These are phyloP conservation scores for Festucalex cinctus DNA, from an alignment of 2,113 vertebrate genomes.

Conservation along the genomic window DNA sequence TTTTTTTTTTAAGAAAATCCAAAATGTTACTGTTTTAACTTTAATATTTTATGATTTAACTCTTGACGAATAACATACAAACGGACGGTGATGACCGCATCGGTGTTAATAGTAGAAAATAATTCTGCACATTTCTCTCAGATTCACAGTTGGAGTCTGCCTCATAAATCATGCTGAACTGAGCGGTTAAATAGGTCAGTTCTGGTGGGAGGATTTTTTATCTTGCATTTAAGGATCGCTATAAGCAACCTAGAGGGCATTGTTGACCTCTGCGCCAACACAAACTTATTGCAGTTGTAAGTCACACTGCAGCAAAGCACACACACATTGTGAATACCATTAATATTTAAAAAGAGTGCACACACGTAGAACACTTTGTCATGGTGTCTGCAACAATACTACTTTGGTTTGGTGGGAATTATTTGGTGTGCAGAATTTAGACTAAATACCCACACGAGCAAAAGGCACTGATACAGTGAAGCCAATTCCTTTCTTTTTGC, in stretches of 20 bases:
- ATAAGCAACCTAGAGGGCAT: slow-evolving; percentile 36
- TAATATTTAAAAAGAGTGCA: too few species aligned
- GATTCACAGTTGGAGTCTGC: background rate
- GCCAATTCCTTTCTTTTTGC: too few species aligned
- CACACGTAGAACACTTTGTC: too few species aligned
- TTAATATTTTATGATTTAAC: too few species aligned
- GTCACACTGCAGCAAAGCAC: slow-evolving; percentile 43
- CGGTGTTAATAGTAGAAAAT: background rate
- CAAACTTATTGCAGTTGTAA: slow-evolving; percentile 63
- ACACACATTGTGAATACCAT: too few species aligned
- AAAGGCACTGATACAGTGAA: too few species aligned
- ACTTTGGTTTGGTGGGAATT: too few species aligned
- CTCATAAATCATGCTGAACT: slow-evolving; percentile 3
- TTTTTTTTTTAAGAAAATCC: too few species aligned
- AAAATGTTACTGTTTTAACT: too few species aligned
- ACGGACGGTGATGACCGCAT: background rate
- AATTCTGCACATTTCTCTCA: background rate
- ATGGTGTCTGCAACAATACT: too few species aligned
- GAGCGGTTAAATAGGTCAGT: slow-evolving; percentile 40
- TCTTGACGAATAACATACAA: background rate
- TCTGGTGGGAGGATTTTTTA: slow-evolving; percentile 39
- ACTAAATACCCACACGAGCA: too few species aligned
- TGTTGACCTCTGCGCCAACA: slow-evolving; percentile 45
- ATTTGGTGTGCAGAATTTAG: too few species aligned
- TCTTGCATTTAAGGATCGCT: slow-evolving; percentile 36